Evolutionary conservation across 2,888 invertebrate species (phyloP).

Genomic region (Tribolium freemani): DNA sequence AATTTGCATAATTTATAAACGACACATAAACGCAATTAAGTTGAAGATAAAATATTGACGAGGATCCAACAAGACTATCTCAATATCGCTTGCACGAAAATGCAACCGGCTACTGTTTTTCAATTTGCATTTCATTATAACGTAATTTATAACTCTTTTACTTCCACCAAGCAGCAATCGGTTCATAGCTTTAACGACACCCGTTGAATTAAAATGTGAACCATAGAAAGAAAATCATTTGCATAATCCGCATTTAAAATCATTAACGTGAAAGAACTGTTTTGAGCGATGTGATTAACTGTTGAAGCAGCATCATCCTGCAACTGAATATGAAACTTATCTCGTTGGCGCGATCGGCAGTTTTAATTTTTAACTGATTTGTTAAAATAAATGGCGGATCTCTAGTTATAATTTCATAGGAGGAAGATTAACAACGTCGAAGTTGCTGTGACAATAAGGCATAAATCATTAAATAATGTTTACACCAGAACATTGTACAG

Average conservation of each 20-base stretch:
- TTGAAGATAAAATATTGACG: constrained; percentile 40
- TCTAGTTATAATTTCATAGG: constrained; percentile 25
- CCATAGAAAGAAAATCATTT: constrained; percentile 8
- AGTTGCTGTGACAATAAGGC: constrained; percentile 52
- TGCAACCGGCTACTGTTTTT: constrained; percentile 45
- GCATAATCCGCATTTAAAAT: constrained; percentile 1
- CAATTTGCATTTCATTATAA: constrained; percentile 45
- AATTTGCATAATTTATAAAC: constrained; percentile 35
- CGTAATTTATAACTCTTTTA: constrained; percentile 43
- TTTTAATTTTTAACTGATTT: neutral
- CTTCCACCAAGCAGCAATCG: constrained; percentile 34
- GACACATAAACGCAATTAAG: constrained; percentile 33
- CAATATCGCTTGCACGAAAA: constrained; percentile 41
- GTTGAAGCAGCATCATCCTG: neutral
- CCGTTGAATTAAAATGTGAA: constrained; percentile 19
- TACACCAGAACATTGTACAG: constrained; percentile 48
- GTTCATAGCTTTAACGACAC: constrained; percentile 22
- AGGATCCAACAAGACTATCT: constrained; percentile 18
- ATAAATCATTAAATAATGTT: constrained; percentile 57
- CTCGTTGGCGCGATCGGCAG: no score
- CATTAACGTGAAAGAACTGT: neutral
- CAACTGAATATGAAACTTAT: neutral
- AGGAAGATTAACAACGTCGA: constrained; percentile 54
- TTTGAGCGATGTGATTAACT: constrained; percentile 2
- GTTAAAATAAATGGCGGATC: constrained; percentile 13